phyloP scores from a whole-genome alignment of 1,140 invertebrate species.

The Aporrectodea caliginosa region DNA sequence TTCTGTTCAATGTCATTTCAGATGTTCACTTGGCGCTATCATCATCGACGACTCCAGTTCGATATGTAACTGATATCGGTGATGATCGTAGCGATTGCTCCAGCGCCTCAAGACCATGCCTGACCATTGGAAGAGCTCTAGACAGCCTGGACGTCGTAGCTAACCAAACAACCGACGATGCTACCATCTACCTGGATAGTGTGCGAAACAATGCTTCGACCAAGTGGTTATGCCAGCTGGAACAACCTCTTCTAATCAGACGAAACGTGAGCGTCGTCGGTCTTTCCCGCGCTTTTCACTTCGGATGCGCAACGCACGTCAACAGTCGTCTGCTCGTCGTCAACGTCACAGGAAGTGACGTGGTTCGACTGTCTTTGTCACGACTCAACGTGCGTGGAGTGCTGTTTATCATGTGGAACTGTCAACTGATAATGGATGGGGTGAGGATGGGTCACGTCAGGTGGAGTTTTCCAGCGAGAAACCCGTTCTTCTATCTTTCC shows the following conservation, averaged over 20 bases:
- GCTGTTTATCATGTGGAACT: not conserved
- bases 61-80: not conserved
- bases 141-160: not conserved
- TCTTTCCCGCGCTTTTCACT: not conserved
- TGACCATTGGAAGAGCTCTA: not conserved
- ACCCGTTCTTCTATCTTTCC: no score
- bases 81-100: not conserved
- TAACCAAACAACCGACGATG: not conserved
- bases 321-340: not conserved
- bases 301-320: not conserved
- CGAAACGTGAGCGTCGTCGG: not conserved
- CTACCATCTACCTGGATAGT: not conserved
- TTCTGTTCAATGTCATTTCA: no score
- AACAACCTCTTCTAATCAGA: not conserved
- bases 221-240: not conserved
- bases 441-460: not conserved
- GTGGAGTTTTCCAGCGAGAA: not conserved
- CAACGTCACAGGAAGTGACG: not conserved
- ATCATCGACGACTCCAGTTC: not conserved
- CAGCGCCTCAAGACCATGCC: not conserved
- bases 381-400: not conserved
- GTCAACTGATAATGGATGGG: not conserved
- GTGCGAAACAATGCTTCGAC: not conserved
- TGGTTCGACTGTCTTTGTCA: not conserved
- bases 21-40: not conserved